Evolutionary conservation across 2,113 vertebrate species (phyloP), one percentile per base, ranked within the genome.

Genomic region (Ellobius talpinus): DNA sequence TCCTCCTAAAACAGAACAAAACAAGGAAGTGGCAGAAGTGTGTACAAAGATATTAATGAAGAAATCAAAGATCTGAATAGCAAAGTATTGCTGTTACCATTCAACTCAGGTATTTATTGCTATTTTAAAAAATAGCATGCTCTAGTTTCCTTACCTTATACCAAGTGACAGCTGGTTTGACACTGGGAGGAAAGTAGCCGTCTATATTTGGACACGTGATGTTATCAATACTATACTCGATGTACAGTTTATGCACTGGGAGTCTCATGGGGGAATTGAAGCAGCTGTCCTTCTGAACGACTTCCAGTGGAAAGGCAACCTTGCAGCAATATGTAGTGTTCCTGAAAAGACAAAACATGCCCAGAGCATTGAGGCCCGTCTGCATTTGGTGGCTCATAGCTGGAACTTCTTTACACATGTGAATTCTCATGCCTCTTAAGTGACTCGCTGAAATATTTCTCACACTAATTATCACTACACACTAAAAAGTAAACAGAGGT

Each of bases 291-390:
- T 98, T 99, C 0, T 96, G 98, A 91, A 99, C 70, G 70, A 99
- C 99, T 77, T 98, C 98, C 93, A 99, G 97, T 1, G 98, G 98
- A 97, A 99, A 99, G 0, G 99, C 98, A 29, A 99, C 99, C 98
- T 99, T 99, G 86, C 98, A 99, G 98, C 99, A 99, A 52, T 99
- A 99, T 0, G 99, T 99, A 79, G 98, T 99, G 89, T 99, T 99
- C 36, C 99, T 99, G 97, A 93, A 92, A 63, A 96, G 26, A 98
- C 9, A 13, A 98, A 98, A 66, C 26, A 93, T 0, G 31, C 3
- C 68, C 55, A 39, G 52, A 93, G 50, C 55, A 52, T 19, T 24
- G 4, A 55, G 45, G 81, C 7, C 39, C 13, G 42, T 0, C 95
- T 55, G 78, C 92, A 94, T 70, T 89, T 85, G 39, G 95, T 61